Evolutionary conservation across 2,113 vertebrate genomes (phyloP).

Genomic region (Poicephalus meyeri): DNA sequence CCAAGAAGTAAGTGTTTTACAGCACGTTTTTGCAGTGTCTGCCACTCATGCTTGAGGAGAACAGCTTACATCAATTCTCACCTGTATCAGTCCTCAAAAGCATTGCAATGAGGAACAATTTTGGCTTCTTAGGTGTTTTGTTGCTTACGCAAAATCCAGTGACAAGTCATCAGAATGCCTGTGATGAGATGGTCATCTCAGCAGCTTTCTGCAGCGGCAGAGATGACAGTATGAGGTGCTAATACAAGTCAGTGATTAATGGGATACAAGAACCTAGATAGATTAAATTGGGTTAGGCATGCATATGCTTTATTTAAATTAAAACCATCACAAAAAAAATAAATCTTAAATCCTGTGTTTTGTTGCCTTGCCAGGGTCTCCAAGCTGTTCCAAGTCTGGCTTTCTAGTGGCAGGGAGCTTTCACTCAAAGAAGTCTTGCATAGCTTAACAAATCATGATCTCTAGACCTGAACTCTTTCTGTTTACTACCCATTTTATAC

Average conservation of each 20-base stretch:
- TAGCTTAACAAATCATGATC: background rate
- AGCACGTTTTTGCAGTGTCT: background rate
- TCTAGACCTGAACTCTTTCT: background rate
- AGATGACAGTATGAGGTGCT: conserved; percentile 11
- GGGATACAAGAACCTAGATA: conserved; percentile 28
- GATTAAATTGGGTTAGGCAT: conserved; percentile 46
- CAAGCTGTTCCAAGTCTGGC: background rate
- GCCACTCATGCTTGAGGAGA: background rate
- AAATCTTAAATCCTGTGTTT: background rate
- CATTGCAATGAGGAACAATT: background rate
- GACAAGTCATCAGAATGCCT: conserved; percentile 61
- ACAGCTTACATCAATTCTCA: background rate
- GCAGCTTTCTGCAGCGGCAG: background rate
- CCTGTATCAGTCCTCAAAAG: background rate
- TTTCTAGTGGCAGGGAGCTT: background rate
- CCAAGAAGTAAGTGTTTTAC: background rate
- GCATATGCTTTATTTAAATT: conserved; percentile 1
- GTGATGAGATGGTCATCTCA: conserved; percentile 24
- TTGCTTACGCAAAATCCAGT: conserved; percentile 30
- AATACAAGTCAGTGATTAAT: conserved; percentile 56
- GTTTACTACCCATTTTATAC: background rate
- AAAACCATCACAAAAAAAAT: background rate
- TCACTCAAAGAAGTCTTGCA: background rate
- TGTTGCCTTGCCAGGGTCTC: background rate
- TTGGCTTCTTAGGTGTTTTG: conserved; percentile 22